A percentile compares a stretch with the other conserved stretches of the same genome.
Conservation (phyloP, 2,888 invertebrate species). For the Pristionchus arcanus region DNA sequence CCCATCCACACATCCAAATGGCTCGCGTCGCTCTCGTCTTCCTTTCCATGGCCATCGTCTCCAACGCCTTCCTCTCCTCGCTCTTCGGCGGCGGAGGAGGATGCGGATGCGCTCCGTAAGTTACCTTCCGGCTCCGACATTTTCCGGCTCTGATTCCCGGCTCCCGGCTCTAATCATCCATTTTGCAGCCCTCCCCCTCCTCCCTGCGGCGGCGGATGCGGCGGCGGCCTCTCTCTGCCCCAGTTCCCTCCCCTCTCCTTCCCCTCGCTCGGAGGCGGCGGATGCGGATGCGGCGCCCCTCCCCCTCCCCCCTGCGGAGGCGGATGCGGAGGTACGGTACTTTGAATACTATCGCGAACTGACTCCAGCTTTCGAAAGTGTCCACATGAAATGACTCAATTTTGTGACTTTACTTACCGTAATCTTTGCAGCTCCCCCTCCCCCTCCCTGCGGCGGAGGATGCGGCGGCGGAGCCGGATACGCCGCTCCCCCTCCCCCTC, state of each 20-base stretch:
- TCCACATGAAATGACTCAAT: not conserved
- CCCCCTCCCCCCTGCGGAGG: constrained; percentile 46
- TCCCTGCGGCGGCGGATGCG: constrained; percentile 37
- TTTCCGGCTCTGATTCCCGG: not conserved
- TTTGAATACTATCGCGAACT: not conserved
- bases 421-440: constrained; percentile 40
- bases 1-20: not conserved
- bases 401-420: not conserved
- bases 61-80: constrained; percentile 32
- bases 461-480: constrained; percentile 42
- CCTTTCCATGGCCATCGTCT: not conserved
- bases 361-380: not conserved
- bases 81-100: constrained; percentile 47
- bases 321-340: constrained; percentile 39
- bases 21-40: constrained; percentile 36
- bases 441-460: constrained; percentile 38
- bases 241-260: constrained; percentile 50
- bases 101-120: constrained; percentile 44
- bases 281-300: constrained; percentile 31
- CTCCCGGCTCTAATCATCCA: not conserved
- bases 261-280: constrained; percentile 48
- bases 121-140: not conserved
- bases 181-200: constrained; percentile 15
- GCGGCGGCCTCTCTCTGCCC: constrained; percentile 38
- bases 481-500: constrained; percentile 48